Conservation (phyloP, 2,888 invertebrate genomes). For the Drosophila prolongata region DNA sequence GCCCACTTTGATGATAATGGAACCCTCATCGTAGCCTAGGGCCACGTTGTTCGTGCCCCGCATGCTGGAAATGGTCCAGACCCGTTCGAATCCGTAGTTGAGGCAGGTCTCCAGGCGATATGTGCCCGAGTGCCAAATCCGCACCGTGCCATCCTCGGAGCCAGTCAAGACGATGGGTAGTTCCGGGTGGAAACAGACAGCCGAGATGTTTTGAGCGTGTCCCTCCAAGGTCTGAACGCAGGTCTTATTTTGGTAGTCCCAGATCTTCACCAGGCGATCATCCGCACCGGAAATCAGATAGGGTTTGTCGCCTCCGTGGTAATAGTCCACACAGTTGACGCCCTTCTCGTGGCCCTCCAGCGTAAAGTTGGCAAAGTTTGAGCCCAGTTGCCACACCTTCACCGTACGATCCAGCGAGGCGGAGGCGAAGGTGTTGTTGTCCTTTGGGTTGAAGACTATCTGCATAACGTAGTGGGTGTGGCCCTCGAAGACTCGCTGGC, state of each 20-base stretch:
- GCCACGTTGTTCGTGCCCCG: slow-evolving; percentile 98
- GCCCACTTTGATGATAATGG: slow-evolving; percentile 87
- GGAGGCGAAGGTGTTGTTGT: slow-evolving; percentile 99
- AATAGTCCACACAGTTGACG: slow-evolving; percentile 99
- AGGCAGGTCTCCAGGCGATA: slow-evolving; percentile 97
- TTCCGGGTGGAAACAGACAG: slow-evolving; percentile 99
- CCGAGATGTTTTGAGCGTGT: slow-evolving; percentile 97
- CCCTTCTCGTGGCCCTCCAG: slow-evolving; percentile 99
- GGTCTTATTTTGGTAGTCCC: slow-evolving; percentile 99
- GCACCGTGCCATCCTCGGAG: slow-evolving; percentile 98
- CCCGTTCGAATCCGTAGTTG: slow-evolving; percentile 98
- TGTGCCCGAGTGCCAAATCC: slow-evolving; percentile 99
- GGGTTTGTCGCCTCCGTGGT: slow-evolving; percentile 99
- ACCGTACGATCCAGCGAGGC: slow-evolving; percentile 99
- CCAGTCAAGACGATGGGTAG: slow-evolving; percentile 98
- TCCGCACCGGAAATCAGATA: slow-evolving; percentile 99
- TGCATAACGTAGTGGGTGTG: slow-evolving; percentile 99
- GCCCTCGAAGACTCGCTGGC: slow-evolving; percentile 99
- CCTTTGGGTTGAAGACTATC: slow-evolving; percentile 99
- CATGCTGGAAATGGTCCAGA: slow-evolving; percentile 98
- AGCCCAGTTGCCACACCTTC: slow-evolving; percentile 99
- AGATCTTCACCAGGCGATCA: slow-evolving; percentile 98
- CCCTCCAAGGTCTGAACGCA: slow-evolving; percentile 99
- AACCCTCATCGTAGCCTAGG: slow-evolving; percentile 88
- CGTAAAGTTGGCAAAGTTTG: slow-evolving; percentile 98